Conservation (phyloP, 2,797 vertebrate species). For the Neostethus bicornis region DNA sequence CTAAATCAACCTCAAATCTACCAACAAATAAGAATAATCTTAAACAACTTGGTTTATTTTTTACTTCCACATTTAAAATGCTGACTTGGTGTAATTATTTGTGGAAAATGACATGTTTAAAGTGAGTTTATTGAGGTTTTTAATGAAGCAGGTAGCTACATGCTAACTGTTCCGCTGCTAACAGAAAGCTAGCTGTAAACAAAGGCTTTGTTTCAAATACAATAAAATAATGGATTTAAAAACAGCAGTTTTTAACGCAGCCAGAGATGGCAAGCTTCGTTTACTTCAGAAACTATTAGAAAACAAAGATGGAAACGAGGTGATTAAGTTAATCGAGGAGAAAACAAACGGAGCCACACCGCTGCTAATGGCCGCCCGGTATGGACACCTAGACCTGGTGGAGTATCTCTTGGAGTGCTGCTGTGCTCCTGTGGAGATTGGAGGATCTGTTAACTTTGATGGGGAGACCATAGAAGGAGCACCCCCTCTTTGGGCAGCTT, state of each 20-base stretch:
- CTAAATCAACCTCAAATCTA: slow-evolving; percentile 47
- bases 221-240: slow-evolving; percentile 91
- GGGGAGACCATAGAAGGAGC: slow-evolving; percentile 98
- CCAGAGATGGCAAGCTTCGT: slow-evolving; percentile 95
- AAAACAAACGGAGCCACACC: slow-evolving; percentile 96
- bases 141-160: slow-evolving; percentile 14
- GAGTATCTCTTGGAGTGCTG: slow-evolving; percentile 95
- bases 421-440: slow-evolving; percentile 90
- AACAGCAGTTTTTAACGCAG: slow-evolving; percentile 96
- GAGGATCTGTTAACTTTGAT: slow-evolving; percentile 97
- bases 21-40: slow-evolving; percentile 41
- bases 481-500: slow-evolving; percentile 95
- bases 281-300: slow-evolving; percentile 95
- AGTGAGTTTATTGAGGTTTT: not conserved
- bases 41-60: slow-evolving; percentile 22
- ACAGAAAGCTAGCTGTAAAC: slow-evolving; percentile 66
- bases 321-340: slow-evolving; percentile 90
- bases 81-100: not conserved
- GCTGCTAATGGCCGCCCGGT: slow-evolving; percentile 92
- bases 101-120: not conserved
- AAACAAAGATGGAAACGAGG: slow-evolving; percentile 92
- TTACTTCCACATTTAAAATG: not conserved
- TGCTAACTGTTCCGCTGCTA: slow-evolving; percentile 23
- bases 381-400: slow-evolving; percentile 96
- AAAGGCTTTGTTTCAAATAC: slow-evolving; percentile 55